Conservation (phyloP, 2,113 vertebrate genomes). For the Herpetotheres cachinnans region DNA sequence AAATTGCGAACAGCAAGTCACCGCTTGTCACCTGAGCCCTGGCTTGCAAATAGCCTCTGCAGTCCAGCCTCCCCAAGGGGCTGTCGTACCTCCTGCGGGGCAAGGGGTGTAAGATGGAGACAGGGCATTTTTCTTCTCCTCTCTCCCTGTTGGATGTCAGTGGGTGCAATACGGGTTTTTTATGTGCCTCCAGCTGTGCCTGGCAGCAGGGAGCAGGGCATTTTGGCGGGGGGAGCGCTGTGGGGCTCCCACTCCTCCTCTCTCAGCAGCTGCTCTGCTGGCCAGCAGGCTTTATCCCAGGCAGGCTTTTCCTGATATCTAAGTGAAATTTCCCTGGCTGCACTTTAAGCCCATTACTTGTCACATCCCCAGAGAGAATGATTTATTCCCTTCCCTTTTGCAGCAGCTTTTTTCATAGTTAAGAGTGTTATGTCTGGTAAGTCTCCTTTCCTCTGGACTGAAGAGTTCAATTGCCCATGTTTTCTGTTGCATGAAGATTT, state of each 20-base stretch:
- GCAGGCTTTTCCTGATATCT: not conserved
- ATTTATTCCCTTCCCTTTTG: conserved; percentile 3
- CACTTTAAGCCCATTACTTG: not conserved
- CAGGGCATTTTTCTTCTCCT: not conserved
- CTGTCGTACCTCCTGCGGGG: accelerated
- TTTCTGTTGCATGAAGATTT: not conserved
- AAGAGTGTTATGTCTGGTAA: not conserved
- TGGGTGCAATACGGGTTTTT: not conserved
- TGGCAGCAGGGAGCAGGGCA: not conserved
- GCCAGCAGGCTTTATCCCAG: not conserved
- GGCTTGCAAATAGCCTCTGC: not conserved
- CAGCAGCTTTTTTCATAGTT: not conserved
- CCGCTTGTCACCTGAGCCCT: not conserved
- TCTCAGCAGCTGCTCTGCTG: not conserved
- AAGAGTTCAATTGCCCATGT: not conserved
- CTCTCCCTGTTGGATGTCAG: not conserved
- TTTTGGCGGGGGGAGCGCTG: not conserved
- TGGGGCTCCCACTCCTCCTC: not conserved
- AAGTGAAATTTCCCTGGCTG: not conserved
- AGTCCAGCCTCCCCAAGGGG: not conserved
- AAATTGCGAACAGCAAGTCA: not conserved
- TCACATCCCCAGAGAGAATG: not conserved
- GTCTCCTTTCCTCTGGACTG: not conserved
- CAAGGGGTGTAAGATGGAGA: not conserved
- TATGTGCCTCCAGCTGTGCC: not conserved